Evolutionary conservation across 2,113 vertebrate species (phyloP).

Genomic region (Bucco capensis): DNA sequence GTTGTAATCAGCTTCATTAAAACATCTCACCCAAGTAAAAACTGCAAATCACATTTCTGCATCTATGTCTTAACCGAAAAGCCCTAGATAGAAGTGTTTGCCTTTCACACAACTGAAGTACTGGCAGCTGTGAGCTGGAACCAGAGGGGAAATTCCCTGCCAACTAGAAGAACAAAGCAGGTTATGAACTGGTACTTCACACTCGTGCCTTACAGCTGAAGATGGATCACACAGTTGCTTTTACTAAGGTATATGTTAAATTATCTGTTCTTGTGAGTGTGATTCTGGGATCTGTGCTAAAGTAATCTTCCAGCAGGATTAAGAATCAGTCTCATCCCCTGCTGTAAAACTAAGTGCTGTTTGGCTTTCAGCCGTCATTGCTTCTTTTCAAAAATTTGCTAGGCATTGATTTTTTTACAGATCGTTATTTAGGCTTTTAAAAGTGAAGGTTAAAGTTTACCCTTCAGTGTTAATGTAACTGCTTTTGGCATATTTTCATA

Average conservation of each 20-base stretch:
- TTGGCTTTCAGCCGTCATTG: neutral
- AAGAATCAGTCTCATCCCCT: neutral
- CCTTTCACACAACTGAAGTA: neutral
- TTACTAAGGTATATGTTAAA: neutral
- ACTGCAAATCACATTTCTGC: neutral
- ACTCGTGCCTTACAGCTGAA: neutral
- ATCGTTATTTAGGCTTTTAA: conserved; percentile 1
- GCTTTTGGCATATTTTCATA: conserved; percentile 22
- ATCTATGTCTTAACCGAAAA: neutral
- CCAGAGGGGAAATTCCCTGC: neutral
- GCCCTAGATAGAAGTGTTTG: neutral
- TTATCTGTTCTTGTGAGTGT: neutral
- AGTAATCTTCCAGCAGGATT: neutral
- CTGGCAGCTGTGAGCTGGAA: neutral
- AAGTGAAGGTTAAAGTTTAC: conserved; percentile 43
- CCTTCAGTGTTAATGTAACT: conserved; percentile 40
- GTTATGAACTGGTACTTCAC: neutral
- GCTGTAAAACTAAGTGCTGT: neutral
- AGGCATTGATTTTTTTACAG: neutral
- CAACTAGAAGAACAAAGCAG: neutral
- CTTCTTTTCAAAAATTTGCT: neutral
- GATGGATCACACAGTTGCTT: neutral
- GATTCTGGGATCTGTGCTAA: neutral
- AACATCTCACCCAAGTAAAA: neutral
- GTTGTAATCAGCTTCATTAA: neutral